Conservation (phyloP, 2,797 vertebrate species). For the Myotis vivesi region DNA sequence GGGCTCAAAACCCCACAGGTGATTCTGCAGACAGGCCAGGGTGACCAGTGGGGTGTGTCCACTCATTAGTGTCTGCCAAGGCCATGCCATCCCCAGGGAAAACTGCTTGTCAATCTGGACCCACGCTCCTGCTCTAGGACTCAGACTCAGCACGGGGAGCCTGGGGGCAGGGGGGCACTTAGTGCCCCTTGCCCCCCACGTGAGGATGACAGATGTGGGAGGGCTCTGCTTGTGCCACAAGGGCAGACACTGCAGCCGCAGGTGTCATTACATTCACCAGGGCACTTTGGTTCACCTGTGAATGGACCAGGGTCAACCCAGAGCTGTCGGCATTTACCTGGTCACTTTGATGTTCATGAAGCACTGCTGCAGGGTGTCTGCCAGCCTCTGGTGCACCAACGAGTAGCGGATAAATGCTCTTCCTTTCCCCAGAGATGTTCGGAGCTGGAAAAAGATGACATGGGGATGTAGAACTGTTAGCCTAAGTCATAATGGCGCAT, state of each 20-base stretch:
- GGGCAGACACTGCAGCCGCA: not conserved
- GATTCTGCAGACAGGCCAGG: not conserved
- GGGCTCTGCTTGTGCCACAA: not conserved
- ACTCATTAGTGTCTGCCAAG: not conserved
- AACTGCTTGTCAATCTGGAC: not conserved
- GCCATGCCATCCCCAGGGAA: not conserved
- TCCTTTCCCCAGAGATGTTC: conserved; percentile 95
- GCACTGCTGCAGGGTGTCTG: conserved; percentile 97
- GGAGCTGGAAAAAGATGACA: conserved; percentile 85
- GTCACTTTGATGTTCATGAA: conserved; percentile 95
- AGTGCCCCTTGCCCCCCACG: not conserved
- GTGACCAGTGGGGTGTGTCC: not conserved
- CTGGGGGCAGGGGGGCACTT: not conserved
- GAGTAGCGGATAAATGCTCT: conserved; percentile 96
- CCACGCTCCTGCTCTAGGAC: not conserved
- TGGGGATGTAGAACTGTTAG: not conserved
- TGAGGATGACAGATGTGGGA: not conserved
- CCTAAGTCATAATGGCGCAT: not conserved
- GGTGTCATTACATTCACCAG: not conserved
- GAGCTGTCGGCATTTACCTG: conserved; percentile 84
- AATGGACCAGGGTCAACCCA: not conserved
- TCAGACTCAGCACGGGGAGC: not conserved
- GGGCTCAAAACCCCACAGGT: not conserved
- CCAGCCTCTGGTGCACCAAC: conserved; percentile 94
- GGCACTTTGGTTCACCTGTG: fast-evolving